Percentiles rank a stretch among this genome's conserved stretches.
phyloP scores from a whole-genome alignment of 2,113 vertebrate genomes.

The Marcusenius ussheri region DNA sequence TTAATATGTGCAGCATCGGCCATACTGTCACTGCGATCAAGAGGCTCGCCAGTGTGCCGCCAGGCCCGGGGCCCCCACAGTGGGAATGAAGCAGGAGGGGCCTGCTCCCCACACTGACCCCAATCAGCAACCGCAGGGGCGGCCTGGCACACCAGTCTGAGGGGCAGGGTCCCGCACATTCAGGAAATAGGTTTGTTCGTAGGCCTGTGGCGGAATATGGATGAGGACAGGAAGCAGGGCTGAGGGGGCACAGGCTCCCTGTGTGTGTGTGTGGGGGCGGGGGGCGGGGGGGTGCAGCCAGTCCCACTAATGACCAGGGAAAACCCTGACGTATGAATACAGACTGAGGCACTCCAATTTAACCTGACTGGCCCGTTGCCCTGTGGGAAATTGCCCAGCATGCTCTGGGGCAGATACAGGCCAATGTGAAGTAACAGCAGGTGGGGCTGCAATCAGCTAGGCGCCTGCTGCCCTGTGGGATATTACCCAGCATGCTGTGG shows the following conservation, averaged over 20 bases:
- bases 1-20: conserved; percentile 45
- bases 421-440: neutral
- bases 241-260: neutral
- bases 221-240: conserved; percentile 51
- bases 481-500: neutral
- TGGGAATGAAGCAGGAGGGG: neutral
- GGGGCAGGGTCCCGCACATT: conserved; percentile 14
- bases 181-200: conserved; percentile 41
- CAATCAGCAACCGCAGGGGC: conserved; percentile 73
- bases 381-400: neutral
- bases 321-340: neutral
- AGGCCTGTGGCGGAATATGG: conserved; percentile 53
- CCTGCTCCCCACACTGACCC: conserved; percentile 49
- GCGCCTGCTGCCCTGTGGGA: neutral
- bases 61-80: neutral
- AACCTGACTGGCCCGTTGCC: neutral
- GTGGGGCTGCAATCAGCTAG: neutral
- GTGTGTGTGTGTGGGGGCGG: neutral
- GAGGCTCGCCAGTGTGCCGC: neutral
- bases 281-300: neutral
- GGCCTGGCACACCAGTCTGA: conserved; percentile 32
- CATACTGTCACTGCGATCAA: conserved; percentile 30
- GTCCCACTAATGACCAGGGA: neutral
- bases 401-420: neutral
- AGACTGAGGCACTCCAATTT: neutral